Percentiles rank a stretch among this genome's conserved stretches.
These are phyloP conservation scores for Puffinus mauretanicus DNA, from an alignment of 2,113 vertebrate species.

Conservation along the genomic window DNA sequence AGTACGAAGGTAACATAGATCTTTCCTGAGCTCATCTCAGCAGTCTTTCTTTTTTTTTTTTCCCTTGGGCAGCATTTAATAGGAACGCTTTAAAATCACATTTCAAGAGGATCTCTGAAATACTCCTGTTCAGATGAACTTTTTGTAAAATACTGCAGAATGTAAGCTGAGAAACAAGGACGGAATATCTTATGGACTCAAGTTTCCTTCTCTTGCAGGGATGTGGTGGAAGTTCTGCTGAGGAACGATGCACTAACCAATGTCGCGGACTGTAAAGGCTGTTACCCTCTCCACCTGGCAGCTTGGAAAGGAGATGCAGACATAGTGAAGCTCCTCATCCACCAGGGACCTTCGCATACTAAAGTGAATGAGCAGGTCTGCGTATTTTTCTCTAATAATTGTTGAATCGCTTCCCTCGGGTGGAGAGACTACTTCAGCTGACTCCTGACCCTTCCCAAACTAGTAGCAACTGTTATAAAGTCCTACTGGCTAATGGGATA, in stretches of 20 bases:
- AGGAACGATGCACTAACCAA: slow-evolving; percentile 95
- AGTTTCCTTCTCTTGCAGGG: slow-evolving; percentile 74
- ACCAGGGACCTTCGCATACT: slow-evolving; percentile 93
- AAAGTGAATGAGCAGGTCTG: slow-evolving; percentile 97
- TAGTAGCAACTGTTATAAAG: background rate
- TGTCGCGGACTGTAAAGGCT: slow-evolving; percentile 95
- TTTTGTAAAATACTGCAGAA: background rate
- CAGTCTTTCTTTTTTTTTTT: background rate
- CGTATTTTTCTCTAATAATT: background rate
- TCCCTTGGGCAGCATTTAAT: background rate
- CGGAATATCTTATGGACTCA: background rate
- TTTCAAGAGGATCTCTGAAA: background rate
- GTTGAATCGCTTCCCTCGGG: background rate
- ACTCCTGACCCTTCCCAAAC: background rate
- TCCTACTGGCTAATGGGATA: background rate
- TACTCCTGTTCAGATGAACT: background rate
- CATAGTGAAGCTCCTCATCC: slow-evolving; percentile 93
- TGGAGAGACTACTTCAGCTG: background rate
- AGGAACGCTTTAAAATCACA: background rate
- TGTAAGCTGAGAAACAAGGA: background rate
- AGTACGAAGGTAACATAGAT: background rate
- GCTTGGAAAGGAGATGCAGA: slow-evolving; percentile 97
- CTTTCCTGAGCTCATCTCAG: background rate
- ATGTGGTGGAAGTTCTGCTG: slow-evolving; percentile 91
- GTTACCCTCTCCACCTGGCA: slow-evolving; percentile 95